Evolutionary conservation across 64 coral and sea anemone species (phyloP), one percentile per base, ranked within the genome.

Genomic region (Stichodactyla helianthus): DNA sequence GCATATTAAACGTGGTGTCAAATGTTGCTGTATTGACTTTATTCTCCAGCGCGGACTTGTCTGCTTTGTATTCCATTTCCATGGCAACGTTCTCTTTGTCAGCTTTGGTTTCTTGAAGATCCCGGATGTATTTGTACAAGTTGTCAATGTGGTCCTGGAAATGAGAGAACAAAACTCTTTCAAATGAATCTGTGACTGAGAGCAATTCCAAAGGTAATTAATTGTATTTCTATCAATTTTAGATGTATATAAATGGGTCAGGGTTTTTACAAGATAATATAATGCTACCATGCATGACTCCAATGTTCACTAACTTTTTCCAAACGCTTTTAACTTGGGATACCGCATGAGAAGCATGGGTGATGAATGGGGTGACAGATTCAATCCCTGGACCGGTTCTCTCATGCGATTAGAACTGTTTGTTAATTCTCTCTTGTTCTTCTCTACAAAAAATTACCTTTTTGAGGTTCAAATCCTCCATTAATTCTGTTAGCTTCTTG

Each of bases 21-120:
- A 98, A 98, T n/a, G 85, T 98, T 14, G 92, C 76, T 31, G 88
- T 74, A 77, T 89, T 98, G 25, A 98, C 92, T 90, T 94, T 98
- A 70, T 87, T 92, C 10, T 98, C 92, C 59, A 98, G 64, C 7
- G 95, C 92, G 10, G 86, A 82, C 53, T 98, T 98, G 55, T 98
- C 95, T 27, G 95, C 95, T 80, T 94, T 98, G 25, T 94, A 77
- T 52, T 98, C 86, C 92, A 98, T 98, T 86, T 98, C 95, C 70
- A 85, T 88, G 19, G 96, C 96, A 61, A 98, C 96, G 65, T 98
- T 98, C 51, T 98, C 96, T 74, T 94, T 94, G 56, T 98, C 93
- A 2, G 96, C 96, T 79, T 98, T 98, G 44, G 52, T 92, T 50
- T 98, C 96, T 82, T 98, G 90, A 22, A 98, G 63, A 54, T 89